Base-by-base conservation (phyloP, 2,797 vertebrate genomes). In the Cygnus olor region DNA sequence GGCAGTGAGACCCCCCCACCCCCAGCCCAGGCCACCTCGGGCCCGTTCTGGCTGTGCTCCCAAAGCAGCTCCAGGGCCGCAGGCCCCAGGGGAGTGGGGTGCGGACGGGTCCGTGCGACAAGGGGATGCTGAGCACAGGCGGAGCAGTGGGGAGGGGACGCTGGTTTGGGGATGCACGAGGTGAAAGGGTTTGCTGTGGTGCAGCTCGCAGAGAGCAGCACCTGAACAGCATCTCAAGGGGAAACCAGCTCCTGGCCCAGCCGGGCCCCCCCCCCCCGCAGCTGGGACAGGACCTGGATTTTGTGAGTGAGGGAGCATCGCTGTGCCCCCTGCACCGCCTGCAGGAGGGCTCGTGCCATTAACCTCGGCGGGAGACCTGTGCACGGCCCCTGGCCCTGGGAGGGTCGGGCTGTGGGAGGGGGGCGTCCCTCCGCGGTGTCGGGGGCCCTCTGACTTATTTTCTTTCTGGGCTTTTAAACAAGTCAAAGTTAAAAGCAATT, bases 331-430 rank as follows among this genome's bases (percentile, higher is more conserved):
- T 7, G 9, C 47, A 44, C n/a, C 64, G 68, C 17, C 51, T 9
- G 10, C 21, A 1, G 61, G 3, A 5, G 45, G 34, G 4, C 45
- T 3, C 4, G 0, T 10, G 54, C 36, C 7, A 1, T 9, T 10
- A 17, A 13, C 63, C 63, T 27, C 17, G 1, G 22, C 10, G 13
- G 53, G 30, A 5, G 25, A 3, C 36, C 36, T 7, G 0, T 5
- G 56, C 25, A 3, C 30, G 3, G 0, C 19, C 36, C 49, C 63
- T 14, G 2, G 10, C 32, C 47, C 25, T 0, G 56, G 38, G 20
- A 2, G 25, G 0, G 1, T 10, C 0, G 51, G 40, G 44, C 2
- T 2, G n/a, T 5, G 1, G 14, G 27, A 1, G 25, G 3, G 65
- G 42, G 34, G 10, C 2, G 3, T 28, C 65, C 45, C 53, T 15